Evolutionary conservation across 2,797 vertebrate genomes (phyloP).

Genomic region (Tinamus major): DNA sequence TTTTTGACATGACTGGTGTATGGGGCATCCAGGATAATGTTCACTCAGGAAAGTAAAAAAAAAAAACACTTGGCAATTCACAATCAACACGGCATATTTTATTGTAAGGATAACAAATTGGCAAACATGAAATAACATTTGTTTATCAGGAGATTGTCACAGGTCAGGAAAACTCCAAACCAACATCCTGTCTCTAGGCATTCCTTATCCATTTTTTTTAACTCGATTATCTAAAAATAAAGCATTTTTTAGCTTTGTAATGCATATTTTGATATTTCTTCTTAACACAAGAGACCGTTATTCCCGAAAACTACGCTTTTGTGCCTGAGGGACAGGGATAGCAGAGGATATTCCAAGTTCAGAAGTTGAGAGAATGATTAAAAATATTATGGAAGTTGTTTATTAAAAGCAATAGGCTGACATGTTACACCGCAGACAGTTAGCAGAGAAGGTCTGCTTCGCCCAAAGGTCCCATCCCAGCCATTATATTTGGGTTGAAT

Average conservation of each 20-base stretch:
- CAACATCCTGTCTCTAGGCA: neutral
- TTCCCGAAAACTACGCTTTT: neutral
- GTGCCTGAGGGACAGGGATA: neutral
- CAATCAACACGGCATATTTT: neutral
- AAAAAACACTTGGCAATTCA: neutral
- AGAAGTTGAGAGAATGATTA: neutral
- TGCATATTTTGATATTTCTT: neutral
- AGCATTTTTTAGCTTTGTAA: neutral
- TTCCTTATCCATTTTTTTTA: neutral
- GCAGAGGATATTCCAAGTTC: neutral
- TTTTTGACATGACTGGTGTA: neutral
- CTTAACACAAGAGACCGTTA: neutral
- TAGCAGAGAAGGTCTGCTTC: neutral
- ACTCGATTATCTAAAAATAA: neutral
- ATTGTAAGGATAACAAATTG: neutral
- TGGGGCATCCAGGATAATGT: neutral
- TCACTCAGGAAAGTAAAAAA: neutral
- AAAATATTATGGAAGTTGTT: neutral
- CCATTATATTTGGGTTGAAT: neutral
- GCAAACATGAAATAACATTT: neutral
- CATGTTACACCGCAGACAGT: neutral
- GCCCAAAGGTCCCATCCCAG: neutral
- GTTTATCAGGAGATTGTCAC: fast-evolving
- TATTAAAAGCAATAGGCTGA: neutral
- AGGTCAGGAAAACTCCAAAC: neutral